Evolutionary conservation across 2,113 vertebrate genomes (phyloP), one percentile per base, ranked within the genome.

Genomic region (Leucosticte australis): DNA sequence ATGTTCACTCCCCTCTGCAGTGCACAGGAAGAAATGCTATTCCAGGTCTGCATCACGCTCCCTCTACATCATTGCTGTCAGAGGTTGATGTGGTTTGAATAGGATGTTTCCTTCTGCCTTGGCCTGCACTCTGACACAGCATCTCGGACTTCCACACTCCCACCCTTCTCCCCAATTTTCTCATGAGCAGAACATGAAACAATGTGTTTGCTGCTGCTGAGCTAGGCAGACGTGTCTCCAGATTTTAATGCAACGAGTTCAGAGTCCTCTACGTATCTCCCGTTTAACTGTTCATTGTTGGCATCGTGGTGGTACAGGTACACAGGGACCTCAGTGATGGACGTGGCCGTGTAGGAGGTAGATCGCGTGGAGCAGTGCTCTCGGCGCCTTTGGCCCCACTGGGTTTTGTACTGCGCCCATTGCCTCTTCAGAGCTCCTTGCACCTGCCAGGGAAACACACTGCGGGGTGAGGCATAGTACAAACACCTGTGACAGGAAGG

Each of bases 351-450:
- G 87, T 98, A 99, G 87, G 98, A 98, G 33, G 98, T 98, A 74
- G 98, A 98, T 47, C 99, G 98, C 6, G 98, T 98, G 26, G 98
- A 98, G 37, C 98, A 99, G 96, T 98, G 98, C 23, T 98, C 98
- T 9, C 98, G 98, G 35, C 98, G 97, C 33, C 98, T 97, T 92
- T 99, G 99, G 35, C 98, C 98, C 98, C 98, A 99, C 77, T 99
- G 99, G 13, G 98, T 98, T 94, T 99, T 99, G 44, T 98, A 98
- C 96, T 99, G 98, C 23, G 98, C 96, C 99, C 99, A 99, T 8
- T 99, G 99, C 69, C 99, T 98, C 97, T 98, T 99, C 86, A 99
- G 84, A 37, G 99, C 98, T 7, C 97, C 98, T 78, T 99, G 99
- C 5, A 99, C 99, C 99, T 99, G 96, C 24, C 2, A n/a, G 78